phyloP scores from a whole-genome alignment of 1,140 invertebrate species.

The Anadara kagoshimensis region DNA sequence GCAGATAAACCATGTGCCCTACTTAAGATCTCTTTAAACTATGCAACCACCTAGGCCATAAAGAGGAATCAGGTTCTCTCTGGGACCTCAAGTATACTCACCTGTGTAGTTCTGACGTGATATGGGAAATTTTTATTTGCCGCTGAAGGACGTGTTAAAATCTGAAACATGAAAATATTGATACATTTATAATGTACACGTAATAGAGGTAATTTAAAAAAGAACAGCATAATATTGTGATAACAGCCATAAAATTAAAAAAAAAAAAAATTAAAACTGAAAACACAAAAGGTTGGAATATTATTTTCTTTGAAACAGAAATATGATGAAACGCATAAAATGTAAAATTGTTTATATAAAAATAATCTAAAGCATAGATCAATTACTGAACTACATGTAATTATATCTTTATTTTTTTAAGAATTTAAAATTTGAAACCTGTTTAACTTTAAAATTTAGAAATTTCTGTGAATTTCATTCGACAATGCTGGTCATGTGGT shows the following conservation, averaged over 20 bases:
- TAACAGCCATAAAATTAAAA: background rate
- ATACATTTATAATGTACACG: slow-evolving; percentile 73
- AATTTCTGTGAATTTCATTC: too few species aligned
- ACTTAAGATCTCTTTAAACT: too few species aligned
- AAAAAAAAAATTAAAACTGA: background rate
- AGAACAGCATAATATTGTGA: background rate
- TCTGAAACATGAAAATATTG: slow-evolving; percentile 77
- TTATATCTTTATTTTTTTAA: background rate
- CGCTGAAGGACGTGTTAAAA: slow-evolving; percentile 85
- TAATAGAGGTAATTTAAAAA: background rate
- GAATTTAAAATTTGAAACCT: background rate
- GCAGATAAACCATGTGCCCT: too few species aligned
- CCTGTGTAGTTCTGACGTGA: slow-evolving; percentile 88
- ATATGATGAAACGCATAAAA: background rate
- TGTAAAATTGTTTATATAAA: background rate
- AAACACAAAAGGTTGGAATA: background rate
- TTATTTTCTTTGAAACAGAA: background rate
- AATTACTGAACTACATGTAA: background rate
- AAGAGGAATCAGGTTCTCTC: too few species aligned
- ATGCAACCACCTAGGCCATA: too few species aligned
- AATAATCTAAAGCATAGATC: background rate
- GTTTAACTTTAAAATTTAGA: too few species aligned
- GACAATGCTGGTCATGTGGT: too few species aligned
- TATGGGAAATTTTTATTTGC: slow-evolving; percentile 92
- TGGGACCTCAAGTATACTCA: slow-evolving; percentile 39